These are phyloP conservation scores for Folsomia manolachei DNA, from an alignment of 2,888 invertebrate genomes.

Conservation along the genomic window DNA sequence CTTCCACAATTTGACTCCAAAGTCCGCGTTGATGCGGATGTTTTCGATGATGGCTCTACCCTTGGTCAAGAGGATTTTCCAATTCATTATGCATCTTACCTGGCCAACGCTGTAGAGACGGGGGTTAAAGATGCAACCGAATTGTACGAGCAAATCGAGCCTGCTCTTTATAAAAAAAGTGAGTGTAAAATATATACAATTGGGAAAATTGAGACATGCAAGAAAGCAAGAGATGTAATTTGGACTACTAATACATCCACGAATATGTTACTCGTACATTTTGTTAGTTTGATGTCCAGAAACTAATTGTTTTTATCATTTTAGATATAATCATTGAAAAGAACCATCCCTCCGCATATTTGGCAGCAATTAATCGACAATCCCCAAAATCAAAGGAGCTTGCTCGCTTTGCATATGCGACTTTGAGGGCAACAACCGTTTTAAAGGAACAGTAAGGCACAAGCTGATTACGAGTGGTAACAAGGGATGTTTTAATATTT, in stretches of 20 bases:
- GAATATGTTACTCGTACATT: too few species aligned
- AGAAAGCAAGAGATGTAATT: background rate
- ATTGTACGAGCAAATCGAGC: slow-evolving; percentile 63
- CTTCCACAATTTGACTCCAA: background rate
- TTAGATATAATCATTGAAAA: slow-evolving; percentile 65
- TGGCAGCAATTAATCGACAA: slow-evolving; percentile 71
- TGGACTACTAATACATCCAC: too few species aligned
- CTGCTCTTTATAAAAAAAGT: slow-evolving; percentile 63
- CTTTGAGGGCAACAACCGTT: slow-evolving; percentile 64
- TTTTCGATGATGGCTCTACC: slow-evolving; percentile 3
- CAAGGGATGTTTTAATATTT: slow-evolving; percentile 8
- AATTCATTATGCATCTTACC: slow-evolving; percentile 54
- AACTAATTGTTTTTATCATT: slow-evolving; percentile 37
- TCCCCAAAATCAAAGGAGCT: slow-evolving; percentile 62
- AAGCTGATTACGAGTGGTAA: background rate
- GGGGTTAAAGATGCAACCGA: slow-evolving; percentile 68
- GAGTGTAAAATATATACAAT: slow-evolving; percentile 49
- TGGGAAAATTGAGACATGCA: slow-evolving; percentile 2
- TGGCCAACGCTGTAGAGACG: slow-evolving; percentile 66
- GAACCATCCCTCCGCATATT: slow-evolving; percentile 66
- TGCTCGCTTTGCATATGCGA: slow-evolving; percentile 67
- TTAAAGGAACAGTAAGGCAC: slow-evolving; percentile 64
- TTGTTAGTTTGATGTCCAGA: too few species aligned
- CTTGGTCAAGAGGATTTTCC: slow-evolving; percentile 25
- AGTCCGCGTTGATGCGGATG: background rate